A percentile compares a stretch with the other conserved stretches of the same genome.
phyloP scores from a whole-genome alignment of 1,140 invertebrate species.

The Tetramorium parvispinum region DNA sequence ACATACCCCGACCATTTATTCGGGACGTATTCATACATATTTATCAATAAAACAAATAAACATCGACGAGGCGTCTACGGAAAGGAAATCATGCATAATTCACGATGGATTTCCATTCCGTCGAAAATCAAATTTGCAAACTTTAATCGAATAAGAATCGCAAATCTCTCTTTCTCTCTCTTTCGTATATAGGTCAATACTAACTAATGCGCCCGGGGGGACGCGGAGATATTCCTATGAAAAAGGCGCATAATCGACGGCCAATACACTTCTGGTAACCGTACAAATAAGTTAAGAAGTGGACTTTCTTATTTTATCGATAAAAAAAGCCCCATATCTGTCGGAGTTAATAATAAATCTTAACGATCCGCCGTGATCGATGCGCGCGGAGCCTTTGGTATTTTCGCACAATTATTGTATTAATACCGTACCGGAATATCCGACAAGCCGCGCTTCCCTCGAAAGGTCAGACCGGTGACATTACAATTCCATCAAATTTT shows the following conservation, averaged over 20 bases:
- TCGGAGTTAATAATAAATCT: constrained; percentile 45
- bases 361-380: constrained; percentile 28
- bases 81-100: not conserved
- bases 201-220: not conserved
- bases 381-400: constrained; percentile 30
- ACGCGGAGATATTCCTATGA: not conserved
- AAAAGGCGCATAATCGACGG: not conserved
- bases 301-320: not conserved
- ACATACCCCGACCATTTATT: not conserved
- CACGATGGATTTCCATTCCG: not conserved
- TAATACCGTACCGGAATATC: constrained; percentile 26
- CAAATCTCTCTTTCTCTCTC: not conserved
- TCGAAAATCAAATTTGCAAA: constrained; percentile 23
- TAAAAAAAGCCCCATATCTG: not conserved
- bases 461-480: constrained; percentile 37
- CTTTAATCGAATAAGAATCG: constrained; percentile 6
- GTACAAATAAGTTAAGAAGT: constrained; percentile 4
- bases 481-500: constrained; percentile 35
- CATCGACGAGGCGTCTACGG: not conserved
- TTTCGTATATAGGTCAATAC: not conserved
- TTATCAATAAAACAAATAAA: constrained; percentile 35
- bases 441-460: not conserved
- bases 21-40: not conserved
- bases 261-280: not conserved
- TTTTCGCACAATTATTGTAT: constrained; percentile 56